A percentile compares a stretch with the other conserved stretches of the same genome.
phyloP scores from a whole-genome alignment of 2,797 vertebrate species.

The Rhynchotus rufescens region DNA sequence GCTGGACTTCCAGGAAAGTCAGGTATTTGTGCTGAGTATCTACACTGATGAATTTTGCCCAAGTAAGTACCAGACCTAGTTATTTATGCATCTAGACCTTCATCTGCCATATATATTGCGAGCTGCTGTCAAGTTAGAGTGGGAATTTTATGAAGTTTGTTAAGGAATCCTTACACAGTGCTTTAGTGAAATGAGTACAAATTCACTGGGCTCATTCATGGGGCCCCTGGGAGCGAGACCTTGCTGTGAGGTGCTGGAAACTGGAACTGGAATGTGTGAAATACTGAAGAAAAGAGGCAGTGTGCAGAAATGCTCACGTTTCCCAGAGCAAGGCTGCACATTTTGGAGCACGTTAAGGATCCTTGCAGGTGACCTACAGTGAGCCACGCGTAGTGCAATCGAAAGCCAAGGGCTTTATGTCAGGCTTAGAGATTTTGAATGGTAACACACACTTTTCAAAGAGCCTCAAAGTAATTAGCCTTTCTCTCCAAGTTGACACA shows the following conservation, averaged over 20 bases:
- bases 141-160: not conserved
- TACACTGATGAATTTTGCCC: not conserved
- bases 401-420: constrained; percentile 63
- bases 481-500: constrained; percentile 38
- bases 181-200: not conserved
- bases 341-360: constrained; percentile 10
- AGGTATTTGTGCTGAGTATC: not conserved
- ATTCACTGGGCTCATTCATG: not conserved
- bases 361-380: constrained; percentile 36
- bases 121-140: not conserved
- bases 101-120: not conserved
- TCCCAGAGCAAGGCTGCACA: not conserved
- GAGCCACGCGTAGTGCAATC: not conserved
- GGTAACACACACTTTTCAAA: constrained; percentile 48
- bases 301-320: not conserved
- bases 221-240: not conserved
- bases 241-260: not conserved
- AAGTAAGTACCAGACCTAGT: not conserved
- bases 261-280: not conserved
- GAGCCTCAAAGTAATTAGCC: constrained; percentile 66
- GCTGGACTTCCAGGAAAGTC: not conserved
- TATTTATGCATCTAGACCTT: not conserved
- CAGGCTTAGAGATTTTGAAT: constrained; percentile 57
- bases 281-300: not conserved
- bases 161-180: not conserved